Conservation (phyloP, 2,888 invertebrate genomes). For the Drosophila lutescens region DNA sequence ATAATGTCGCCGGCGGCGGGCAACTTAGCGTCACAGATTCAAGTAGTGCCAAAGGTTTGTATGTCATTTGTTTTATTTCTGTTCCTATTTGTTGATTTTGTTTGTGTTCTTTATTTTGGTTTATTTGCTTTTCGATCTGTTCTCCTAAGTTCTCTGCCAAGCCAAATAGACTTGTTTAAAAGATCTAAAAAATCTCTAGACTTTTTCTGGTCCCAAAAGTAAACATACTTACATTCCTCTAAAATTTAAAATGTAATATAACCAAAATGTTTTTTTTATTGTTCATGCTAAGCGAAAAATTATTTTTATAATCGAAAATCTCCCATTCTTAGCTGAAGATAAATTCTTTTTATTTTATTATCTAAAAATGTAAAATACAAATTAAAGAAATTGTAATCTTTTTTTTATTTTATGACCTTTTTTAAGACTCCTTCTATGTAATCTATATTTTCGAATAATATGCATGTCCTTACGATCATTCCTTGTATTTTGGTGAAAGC, state of each 20-base stretch:
- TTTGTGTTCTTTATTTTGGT: constrained; percentile 34
- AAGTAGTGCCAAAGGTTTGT: constrained; percentile 84
- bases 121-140: constrained; percentile 21
- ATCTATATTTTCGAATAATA: neutral
- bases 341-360: no score
- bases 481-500: constrained; percentile 21
- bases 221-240: neutral
- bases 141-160: constrained; percentile 5
- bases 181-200: neutral
- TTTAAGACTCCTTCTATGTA: neutral
- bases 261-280: neutral
- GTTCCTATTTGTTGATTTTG: constrained; percentile 58
- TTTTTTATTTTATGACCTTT: no score
- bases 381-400: no score
- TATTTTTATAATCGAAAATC: no score
- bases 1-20: constrained; percentile 80
- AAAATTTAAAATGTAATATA: neutral
- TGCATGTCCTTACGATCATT: neutral
- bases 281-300: no score
- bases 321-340: no score
- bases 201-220: neutral
- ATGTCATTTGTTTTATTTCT: constrained; percentile 79
- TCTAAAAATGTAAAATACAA: no score
- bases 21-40: constrained; percentile 84
- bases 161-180: neutral